phyloP scores from a whole-genome alignment of 2,113 vertebrate species.

The Coreoperca whiteheadi region DNA sequence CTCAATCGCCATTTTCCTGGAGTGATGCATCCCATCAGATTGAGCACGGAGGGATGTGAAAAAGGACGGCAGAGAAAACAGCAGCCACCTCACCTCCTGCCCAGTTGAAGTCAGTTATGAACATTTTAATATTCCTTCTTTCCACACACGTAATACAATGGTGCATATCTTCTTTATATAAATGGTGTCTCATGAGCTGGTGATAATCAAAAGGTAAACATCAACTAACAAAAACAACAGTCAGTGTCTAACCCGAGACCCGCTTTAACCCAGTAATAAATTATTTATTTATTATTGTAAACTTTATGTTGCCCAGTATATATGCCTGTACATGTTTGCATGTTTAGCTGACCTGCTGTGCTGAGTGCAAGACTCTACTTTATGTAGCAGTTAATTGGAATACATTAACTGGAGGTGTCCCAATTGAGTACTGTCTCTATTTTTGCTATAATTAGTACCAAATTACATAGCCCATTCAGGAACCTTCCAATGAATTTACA shows the following conservation, averaged over 20 bases:
- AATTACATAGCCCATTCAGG: neutral
- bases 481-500: neutral
- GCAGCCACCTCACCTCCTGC: neutral
- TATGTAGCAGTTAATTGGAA: neutral
- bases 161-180: neutral
- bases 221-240: neutral
- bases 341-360: neutral
- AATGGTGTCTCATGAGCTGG: neutral
- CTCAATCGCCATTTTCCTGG: slow-evolving; percentile 20
- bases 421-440: neutral
- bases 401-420: neutral
- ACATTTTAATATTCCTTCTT: neutral
- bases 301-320: too few species aligned
- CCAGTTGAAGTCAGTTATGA: neutral
- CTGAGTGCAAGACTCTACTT: neutral
- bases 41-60: slow-evolving; percentile 11
- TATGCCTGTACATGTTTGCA: neutral
- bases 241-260: neutral
- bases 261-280: neutral
- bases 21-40: neutral
- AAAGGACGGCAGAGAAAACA: neutral
- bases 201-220: neutral
- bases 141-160: too few species aligned
- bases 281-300: neutral
- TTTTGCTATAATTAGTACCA: neutral